Percentiles rank a stretch among this genome's conserved stretches.
Conservation (phyloP, 1,140 invertebrate genomes). For the Dreissena polymorpha region DNA sequence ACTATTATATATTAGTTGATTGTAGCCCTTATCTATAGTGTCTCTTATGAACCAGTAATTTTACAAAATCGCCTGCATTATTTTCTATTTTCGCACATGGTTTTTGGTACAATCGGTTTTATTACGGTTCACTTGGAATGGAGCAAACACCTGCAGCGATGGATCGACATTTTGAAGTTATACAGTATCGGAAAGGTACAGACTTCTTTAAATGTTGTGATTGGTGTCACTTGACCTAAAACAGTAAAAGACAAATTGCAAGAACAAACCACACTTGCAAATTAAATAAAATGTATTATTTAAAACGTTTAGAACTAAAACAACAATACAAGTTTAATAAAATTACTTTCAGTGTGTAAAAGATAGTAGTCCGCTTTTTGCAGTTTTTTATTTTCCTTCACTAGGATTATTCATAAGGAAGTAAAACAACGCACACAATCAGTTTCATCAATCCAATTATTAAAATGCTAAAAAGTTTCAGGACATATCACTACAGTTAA, state of each 20-base stretch:
- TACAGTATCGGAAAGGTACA: slow-evolving; percentile 68
- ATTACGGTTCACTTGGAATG: slow-evolving; percentile 54
- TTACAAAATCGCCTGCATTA: slow-evolving; percentile 25
- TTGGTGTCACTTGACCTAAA: not conserved
- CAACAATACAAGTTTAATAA: not conserved
- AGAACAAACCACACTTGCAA: not conserved
- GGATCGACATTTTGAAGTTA: slow-evolving; percentile 68
- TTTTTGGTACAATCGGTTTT: slow-evolving; percentile 45
- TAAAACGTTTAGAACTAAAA: not conserved
- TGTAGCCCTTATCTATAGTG: not conserved
- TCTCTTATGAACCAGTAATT: not conserved
- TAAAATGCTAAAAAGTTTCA: no score
- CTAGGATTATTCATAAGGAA: no score
- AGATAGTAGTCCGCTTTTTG: not conserved
- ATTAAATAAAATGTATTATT: not conserved
- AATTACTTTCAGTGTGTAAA: not conserved
- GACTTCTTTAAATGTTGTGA: not conserved
- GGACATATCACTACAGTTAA: no score
- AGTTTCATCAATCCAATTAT: no score
- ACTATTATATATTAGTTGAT: not conserved
- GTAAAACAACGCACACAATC: no score
- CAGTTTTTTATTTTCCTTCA: no score
- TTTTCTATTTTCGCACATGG: slow-evolving; percentile 53
- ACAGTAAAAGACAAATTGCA: not conserved
- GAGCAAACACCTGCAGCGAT: slow-evolving; percentile 65